Percentiles rank a stretch among this genome's conserved stretches.
Conservation (phyloP, 1,140 invertebrate species). For the Diorhabda sublineata region DNA sequence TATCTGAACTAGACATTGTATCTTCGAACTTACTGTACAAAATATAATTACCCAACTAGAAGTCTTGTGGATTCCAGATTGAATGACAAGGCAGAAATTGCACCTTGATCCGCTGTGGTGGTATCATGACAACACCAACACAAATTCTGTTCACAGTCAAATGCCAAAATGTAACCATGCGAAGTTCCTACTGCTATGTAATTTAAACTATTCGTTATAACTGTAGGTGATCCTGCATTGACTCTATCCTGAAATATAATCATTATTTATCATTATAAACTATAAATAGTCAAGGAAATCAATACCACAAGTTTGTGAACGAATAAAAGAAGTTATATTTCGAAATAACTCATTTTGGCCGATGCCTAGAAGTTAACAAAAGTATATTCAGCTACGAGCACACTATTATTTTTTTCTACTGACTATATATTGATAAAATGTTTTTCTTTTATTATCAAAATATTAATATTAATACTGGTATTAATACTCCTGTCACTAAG, state of each 20-base stretch:
- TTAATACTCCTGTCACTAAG: too few relatives aligned
- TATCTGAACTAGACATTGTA: too few relatives aligned
- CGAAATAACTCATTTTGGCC: too few relatives aligned
- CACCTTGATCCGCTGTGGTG: slow-evolving; percentile 64
- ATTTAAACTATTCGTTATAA: slow-evolving; percentile 69
- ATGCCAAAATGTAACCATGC: slow-evolving; percentile 85
- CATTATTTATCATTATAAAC: neutral
- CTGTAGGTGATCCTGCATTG: slow-evolving; percentile 82
- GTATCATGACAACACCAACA: slow-evolving; percentile 79
- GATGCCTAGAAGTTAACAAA: too few relatives aligned
- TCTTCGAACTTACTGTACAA: too few relatives aligned
- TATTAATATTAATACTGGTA: too few relatives aligned
- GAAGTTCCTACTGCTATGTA: slow-evolving; percentile 89
- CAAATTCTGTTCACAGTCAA: slow-evolving; percentile 79
- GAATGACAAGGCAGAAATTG: slow-evolving; percentile 82
- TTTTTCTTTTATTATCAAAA: too few relatives aligned
- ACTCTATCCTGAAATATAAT: slow-evolving; percentile 68
- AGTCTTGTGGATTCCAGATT: slow-evolving; percentile 83
- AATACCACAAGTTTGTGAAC: too few relatives aligned
- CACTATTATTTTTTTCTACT: too few relatives aligned
- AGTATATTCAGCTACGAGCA: too few relatives aligned
- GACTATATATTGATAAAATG: too few relatives aligned
- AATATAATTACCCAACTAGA: slow-evolving; percentile 64
- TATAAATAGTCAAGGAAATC: neutral
- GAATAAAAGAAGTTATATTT: too few relatives aligned